phyloP scores from a whole-genome alignment of 2,797 vertebrate genomes.

The Malacoraja senta region DNA sequence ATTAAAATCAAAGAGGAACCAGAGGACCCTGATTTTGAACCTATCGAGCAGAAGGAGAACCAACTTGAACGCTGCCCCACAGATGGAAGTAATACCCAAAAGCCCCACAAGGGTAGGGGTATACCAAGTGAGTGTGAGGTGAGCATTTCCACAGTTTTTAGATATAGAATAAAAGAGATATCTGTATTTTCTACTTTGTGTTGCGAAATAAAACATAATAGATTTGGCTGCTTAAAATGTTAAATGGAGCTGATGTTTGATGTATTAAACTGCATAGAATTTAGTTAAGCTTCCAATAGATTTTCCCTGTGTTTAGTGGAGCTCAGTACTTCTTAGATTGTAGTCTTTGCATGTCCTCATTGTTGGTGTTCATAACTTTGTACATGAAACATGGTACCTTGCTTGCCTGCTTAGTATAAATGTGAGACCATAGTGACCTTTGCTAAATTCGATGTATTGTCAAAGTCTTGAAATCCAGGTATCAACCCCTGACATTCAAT shows the following conservation, averaged over 20 bases:
- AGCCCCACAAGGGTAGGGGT: background rate
- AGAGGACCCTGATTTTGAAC: background rate
- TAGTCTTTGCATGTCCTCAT: background rate
- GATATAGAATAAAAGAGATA: background rate
- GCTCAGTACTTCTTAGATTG: too few relatives aligned
- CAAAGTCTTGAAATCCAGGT: background rate
- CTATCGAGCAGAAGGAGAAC: background rate
- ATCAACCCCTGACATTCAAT: too few relatives aligned
- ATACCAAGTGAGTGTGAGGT: background rate
- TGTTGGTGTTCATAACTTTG: background rate
- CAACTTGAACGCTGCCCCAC: background rate
- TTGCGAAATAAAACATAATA: background rate
- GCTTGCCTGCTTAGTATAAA: background rate
- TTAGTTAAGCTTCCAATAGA: background rate
- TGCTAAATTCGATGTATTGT: background rate
- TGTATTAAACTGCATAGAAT: background rate
- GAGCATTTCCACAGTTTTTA: background rate
- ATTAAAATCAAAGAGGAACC: constrained; percentile 24
- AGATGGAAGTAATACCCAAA: background rate
- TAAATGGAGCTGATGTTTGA: background rate
- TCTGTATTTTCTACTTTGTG: background rate
- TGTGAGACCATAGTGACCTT: background rate
- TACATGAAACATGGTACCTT: background rate
- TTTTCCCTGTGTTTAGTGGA: background rate
- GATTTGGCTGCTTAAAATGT: background rate